phyloP scores from a whole-genome alignment of 2,113 vertebrate genomes.

The Danionella cerebrum region DNA sequence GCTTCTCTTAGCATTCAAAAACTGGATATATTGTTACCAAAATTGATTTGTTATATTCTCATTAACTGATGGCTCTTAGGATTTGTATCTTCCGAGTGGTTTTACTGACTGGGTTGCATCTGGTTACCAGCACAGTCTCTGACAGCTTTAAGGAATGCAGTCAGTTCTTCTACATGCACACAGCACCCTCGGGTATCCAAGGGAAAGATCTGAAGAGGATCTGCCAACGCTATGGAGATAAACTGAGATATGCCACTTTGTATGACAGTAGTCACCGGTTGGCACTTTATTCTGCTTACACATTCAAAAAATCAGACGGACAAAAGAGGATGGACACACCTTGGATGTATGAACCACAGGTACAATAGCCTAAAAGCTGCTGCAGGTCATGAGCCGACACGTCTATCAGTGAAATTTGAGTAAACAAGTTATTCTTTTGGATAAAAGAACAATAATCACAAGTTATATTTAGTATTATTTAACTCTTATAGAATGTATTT shows the following conservation, averaged over 20 bases:
- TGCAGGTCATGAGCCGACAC: too few species aligned
- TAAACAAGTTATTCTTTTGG: too few species aligned
- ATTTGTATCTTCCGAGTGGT: slow-evolving; percentile 22
- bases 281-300: slow-evolving; percentile 60
- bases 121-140: slow-evolving; percentile 40
- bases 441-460: too few species aligned
- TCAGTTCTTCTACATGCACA: slow-evolving; percentile 58
- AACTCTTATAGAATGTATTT: too few species aligned
- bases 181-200: slow-evolving; percentile 47
- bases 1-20: background rate
- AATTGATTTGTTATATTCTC: background rate
- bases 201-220: slow-evolving; percentile 43
- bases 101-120: slow-evolving; percentile 19
- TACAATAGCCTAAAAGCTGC: slow-evolving; percentile 33
- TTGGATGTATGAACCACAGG: slow-evolving; percentile 69
- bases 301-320: slow-evolving; percentile 63
- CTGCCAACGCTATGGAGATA: slow-evolving; percentile 57
- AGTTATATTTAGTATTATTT: too few species aligned
- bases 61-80: slow-evolving; percentile 32
- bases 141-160: slow-evolving; percentile 56
- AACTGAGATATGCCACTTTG: slow-evolving; percentile 54
- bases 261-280: slow-evolving; percentile 50
- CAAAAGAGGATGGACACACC: slow-evolving; percentile 57
- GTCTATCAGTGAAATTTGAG: too few species aligned
- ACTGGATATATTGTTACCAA: background rate